Evolutionary conservation across 2,113 vertebrate species (phyloP).

Genomic region (Melospiza georgiana): DNA sequence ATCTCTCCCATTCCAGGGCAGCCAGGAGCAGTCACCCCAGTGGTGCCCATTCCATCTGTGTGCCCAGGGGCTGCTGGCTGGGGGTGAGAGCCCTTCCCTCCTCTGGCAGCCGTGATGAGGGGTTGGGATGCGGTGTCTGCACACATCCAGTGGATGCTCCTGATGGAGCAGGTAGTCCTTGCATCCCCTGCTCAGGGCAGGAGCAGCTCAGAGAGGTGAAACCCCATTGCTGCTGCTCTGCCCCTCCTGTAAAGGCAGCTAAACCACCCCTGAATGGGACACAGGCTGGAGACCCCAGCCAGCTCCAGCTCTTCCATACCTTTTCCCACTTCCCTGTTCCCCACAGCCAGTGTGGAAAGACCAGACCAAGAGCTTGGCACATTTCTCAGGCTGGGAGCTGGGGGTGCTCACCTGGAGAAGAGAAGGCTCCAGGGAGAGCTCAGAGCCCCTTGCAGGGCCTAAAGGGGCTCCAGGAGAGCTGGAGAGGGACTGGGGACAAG

Average conservation of each 20-base stretch:
- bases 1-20: too few species aligned
- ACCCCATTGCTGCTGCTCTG: rapidly evolving
- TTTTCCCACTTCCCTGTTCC: background rate
- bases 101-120: rapidly evolving
- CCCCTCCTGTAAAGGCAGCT: background rate
- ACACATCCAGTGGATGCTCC: background rate
- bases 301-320: background rate
- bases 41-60: rapidly evolving
- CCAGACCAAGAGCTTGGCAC: background rate
- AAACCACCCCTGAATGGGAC: background rate
- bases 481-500: background rate
- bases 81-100: background rate
- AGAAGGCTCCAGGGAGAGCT: background rate
- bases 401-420: background rate
- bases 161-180: background rate
- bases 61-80: background rate
- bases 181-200: background rate
- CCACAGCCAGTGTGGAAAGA: background rate
- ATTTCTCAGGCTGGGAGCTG: background rate
- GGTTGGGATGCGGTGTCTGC: background rate
- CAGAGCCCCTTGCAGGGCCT: rapidly evolving
- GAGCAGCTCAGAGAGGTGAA: background rate
- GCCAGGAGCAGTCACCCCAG: background rate
- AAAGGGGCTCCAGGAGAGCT: background rate
- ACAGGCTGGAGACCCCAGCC: background rate